Conservation (phyloP, 2,113 vertebrate genomes). For the Myiopsitta monachus region DNA sequence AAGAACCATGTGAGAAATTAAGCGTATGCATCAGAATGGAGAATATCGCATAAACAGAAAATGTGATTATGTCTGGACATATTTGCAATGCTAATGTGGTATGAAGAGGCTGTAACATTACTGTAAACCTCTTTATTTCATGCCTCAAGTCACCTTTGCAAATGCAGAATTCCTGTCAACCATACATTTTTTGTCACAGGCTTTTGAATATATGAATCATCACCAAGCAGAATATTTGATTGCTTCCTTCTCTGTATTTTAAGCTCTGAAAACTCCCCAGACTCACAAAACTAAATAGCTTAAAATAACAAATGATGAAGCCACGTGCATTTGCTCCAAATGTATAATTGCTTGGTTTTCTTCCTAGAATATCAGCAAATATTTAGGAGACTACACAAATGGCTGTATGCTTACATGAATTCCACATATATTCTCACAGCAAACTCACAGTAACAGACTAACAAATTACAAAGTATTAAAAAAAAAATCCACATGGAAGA, state of each 20-base stretch:
- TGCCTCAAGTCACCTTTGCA: conserved; percentile 21
- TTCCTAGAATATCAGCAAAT: conserved; percentile 40
- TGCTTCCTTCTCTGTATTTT: conserved; percentile 42
- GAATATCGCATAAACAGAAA: background rate
- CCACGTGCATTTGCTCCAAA: background rate
- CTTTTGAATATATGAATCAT: conserved; percentile 41
- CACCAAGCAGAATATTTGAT: conserved; percentile 15
- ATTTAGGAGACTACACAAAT: conserved; percentile 26
- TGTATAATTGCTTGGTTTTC: background rate
- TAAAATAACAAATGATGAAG: conserved; percentile 36
- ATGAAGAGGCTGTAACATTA: background rate
- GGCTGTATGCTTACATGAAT: conserved; percentile 5
- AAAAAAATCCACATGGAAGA: background rate
- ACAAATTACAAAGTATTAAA: conserved; percentile 26
- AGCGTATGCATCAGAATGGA: background rate
- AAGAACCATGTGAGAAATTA: background rate
- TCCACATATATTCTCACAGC: background rate
- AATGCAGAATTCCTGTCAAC: conserved; percentile 14
- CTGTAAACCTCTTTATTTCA: background rate
- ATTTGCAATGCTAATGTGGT: background rate
- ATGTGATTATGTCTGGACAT: background rate
- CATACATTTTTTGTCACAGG: background rate
- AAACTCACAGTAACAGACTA: background rate
- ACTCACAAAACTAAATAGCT: conserved; percentile 11
- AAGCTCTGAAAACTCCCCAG: background rate